Conservation (phyloP, 2,113 vertebrate genomes). For the Bothrops jararaca region DNA sequence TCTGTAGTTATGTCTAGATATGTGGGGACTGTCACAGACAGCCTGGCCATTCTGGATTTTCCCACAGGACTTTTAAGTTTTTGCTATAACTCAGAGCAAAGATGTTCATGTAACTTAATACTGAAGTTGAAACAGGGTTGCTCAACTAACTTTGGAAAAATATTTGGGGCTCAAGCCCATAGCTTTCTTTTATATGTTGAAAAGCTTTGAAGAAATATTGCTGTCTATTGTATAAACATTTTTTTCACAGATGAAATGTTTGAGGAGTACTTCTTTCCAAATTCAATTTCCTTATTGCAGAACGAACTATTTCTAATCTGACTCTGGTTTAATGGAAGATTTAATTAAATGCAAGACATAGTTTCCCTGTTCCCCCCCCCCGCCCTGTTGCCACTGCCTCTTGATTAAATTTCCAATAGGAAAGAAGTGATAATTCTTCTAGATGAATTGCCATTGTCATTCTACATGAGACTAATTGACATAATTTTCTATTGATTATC, state of each 20-base stretch:
- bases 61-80: not conserved
- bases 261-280: not conserved
- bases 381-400: not conserved
- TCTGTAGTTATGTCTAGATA: not conserved
- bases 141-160: not conserved
- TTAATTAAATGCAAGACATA: not conserved
- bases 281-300: not conserved
- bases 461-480: not conserved
- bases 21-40: not conserved
- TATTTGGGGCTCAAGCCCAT: not conserved
- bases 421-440: not conserved
- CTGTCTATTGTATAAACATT: not conserved
- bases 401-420: not conserved
- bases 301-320: not conserved
- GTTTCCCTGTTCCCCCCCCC: not conserved
- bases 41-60: not conserved
- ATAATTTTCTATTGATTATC: not conserved
- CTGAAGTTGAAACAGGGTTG: not conserved
- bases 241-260: not conserved
- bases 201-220: not conserved
- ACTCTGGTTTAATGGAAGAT: not conserved
- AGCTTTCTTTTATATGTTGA: not conserved
- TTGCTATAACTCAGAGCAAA: not conserved
- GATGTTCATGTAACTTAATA: not conserved
- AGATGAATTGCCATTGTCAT: not conserved